Base-by-base conservation (phyloP, 2,888 invertebrate species). In the Archips xylosteana region DNA sequence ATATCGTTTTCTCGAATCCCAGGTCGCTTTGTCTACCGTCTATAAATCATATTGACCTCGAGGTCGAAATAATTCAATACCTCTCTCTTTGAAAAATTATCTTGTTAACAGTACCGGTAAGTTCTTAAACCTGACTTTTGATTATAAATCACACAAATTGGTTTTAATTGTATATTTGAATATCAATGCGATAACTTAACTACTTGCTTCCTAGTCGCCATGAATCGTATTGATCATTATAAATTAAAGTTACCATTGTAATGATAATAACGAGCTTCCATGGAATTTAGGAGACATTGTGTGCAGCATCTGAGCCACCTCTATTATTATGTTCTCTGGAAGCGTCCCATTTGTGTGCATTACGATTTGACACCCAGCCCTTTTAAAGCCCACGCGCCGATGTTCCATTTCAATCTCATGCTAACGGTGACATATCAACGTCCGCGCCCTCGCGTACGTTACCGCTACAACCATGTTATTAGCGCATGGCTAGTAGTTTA, bases 1-100 rank as follows among this genome's bases (percentile, higher is more conserved):
- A 71, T 74, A 75, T 32, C 34, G 61, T 71, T 74, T 70, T 66
- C 71, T 72, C 49, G 59, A 62, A 47, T 39, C 60, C 66, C 59
- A 57, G 54, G 47, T 49, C 13, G 66, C 47, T 62, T 65, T 72
- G 78, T 75, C 75, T 78, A 78, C 77, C 75, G 76, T 73, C 76
- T 81, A 87, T 89, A 88, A 88, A 89, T 88, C 85, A 84, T 79
- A 76, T 74, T 77, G 87, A 88, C 84, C 88, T 75, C 75, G 75
- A 75, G 87, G 87, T 88, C 84, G 81, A 83, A 81, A 84, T 84
- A 80, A 85, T 85, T 85, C 79, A 81, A 84, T 82, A 80, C 79
- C 77, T 79, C 79, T 78, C 84, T 82, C 85, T 75, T 79, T 77
- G 77, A 78, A 79, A 78, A 79, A 76, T 76, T 75, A 65, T 72